Base-by-base conservation (phyloP, 2,113 vertebrate genomes). In the Phyllostomus hastatus region DNA sequence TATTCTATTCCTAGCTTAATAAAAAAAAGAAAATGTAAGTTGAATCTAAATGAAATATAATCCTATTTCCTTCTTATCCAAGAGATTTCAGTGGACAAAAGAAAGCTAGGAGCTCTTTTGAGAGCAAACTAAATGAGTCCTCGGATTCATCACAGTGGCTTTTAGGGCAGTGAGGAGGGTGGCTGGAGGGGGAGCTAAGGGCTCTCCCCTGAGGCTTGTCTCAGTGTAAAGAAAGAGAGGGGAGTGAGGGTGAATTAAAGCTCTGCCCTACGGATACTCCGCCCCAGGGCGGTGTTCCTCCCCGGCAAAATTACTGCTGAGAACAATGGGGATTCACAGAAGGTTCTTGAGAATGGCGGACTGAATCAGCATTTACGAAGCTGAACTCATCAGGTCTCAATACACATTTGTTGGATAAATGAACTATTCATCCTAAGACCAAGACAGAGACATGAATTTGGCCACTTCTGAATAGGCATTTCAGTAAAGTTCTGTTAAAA, bases 21-120 rank as follows among this genome's bases (percentile, higher is more conserved):
- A 67, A 86, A 35, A 87, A 59, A 79, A 80, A 84, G 59, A 88
- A 85, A 88, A 93, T 72, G 59, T 48, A 95, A 95, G 75, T 90
- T 82, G 76, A 96, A 95, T 94, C 52, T 82, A 94, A 96, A 96
- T 95, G 92, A 96, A 97, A 90, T 78, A 70, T 88, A 97, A 97
- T 97, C 93, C 84, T 48, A 80, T 93, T 96, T 89, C 70, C 52
- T 83, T 95, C 94, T 94, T 61, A 95, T 84, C 22, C 38, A 48
- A 87, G 70, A 57, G 66, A 85, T 91, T 95, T 94, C 38, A 48
- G 46, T 33, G 70, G 82, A 69, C 89, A 84, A 87, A 95, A 59
- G 84, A 70, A 59, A 59, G 57, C 57, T n/a, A 83, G 33, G 26
- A 4, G 41, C 26, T 95, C 88, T 85, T 92, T 66, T 85, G 57